These are phyloP conservation scores for Rhabdophis nuchalis DNA, from an alignment of 2,797 vertebrate genomes.

Conservation along the genomic window DNA sequence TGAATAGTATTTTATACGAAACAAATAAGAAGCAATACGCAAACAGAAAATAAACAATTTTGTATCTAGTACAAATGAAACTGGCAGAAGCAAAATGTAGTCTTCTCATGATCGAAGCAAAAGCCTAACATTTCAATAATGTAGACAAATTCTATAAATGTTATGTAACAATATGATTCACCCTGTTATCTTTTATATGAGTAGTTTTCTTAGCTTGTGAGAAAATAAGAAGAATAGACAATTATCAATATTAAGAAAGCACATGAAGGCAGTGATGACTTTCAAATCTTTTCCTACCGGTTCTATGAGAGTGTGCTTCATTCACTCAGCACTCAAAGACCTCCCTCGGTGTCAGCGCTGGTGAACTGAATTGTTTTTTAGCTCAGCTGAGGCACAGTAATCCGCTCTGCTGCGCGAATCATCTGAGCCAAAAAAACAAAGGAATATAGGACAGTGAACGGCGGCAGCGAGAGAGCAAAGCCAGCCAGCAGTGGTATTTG, in stretches of 20 bases:
- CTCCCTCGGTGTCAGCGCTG: too few relatives aligned
- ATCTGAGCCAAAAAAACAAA: too few relatives aligned
- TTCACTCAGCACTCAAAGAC: too few relatives aligned
- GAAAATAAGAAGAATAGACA: neutral
- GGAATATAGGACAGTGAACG: too few relatives aligned
- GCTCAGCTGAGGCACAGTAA: too few relatives aligned
- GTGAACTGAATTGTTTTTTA: too few relatives aligned
- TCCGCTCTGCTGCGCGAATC: too few relatives aligned
- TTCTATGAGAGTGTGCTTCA: too few relatives aligned
- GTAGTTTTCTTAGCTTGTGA: neutral
- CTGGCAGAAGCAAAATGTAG: neutral
- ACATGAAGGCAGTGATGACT: neutral
- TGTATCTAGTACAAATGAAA: neutral
- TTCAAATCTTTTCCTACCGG: too few relatives aligned
- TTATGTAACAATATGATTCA: conserved; percentile 4
- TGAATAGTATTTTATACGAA: neutral
- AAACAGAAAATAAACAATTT: neutral
- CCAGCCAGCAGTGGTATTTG: too few relatives aligned
- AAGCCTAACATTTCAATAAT: neutral
- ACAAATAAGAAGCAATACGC: neutral
- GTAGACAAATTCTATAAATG: neutral
- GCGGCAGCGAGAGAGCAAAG: too few relatives aligned
- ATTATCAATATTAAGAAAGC: neutral
- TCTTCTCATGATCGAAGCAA: neutral
- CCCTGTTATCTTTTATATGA: neutral